Evolutionary conservation across 92 coral and sea anemone species (phyloP).

Genomic region (Parazoanthus atlanticus): DNA sequence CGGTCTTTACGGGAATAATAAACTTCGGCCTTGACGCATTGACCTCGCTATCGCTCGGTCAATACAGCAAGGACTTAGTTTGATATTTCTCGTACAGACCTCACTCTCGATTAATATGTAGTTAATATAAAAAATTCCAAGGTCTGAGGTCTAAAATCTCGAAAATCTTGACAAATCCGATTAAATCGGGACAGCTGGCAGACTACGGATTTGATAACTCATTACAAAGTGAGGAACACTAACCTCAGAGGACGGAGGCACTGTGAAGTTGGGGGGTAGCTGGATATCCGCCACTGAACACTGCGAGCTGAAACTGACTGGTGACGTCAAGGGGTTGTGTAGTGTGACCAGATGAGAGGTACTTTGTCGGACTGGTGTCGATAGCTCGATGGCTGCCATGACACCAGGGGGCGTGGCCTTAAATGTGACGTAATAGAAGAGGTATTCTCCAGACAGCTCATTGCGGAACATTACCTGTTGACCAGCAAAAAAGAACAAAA

Average conservation of each 20-base stretch:
- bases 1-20: too few species aligned
- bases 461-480: constrained; percentile 87
- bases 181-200: too few species aligned
- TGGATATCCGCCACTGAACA: constrained; percentile 87
- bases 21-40: too few species aligned
- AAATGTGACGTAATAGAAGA: constrained; percentile 94
- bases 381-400: constrained; percentile 88
- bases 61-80: too few species aligned
- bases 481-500: neutral
- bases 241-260: constrained; percentile 95
- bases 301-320: constrained; percentile 90
- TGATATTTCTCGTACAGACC: too few species aligned
- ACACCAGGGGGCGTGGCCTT: constrained; percentile 96
- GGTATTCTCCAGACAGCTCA: constrained; percentile 82
- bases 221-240: neutral
- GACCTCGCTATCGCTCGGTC: too few species aligned
- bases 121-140: too few species aligned
- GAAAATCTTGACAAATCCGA: too few species aligned
- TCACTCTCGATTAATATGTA: too few species aligned
- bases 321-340: constrained; percentile 89
- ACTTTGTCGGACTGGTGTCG: constrained; percentile 95
- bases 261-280: constrained; percentile 93
- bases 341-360: constrained; percentile 93
- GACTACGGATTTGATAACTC: too few species aligned
- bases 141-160: too few species aligned